Conservation (phyloP, 2,888 invertebrate genomes). For the Ellobium chinense region DNA sequence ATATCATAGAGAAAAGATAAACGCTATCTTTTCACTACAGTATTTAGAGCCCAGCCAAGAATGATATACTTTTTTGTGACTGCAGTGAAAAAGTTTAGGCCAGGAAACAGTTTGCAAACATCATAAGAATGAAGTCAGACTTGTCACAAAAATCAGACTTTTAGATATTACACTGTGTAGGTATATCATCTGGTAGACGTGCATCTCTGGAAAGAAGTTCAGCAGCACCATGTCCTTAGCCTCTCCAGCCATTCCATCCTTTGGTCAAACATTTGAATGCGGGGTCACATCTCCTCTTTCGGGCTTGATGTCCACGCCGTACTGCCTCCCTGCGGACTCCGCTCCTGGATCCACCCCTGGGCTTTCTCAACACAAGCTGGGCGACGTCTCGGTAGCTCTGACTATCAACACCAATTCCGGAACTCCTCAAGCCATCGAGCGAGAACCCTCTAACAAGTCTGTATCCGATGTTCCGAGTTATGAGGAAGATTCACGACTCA, state of each 20-base stretch:
- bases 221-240: too few relatives aligned
- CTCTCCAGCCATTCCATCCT: neutral
- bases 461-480: neutral
- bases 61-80: too few relatives aligned
- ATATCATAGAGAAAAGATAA: too few relatives aligned
- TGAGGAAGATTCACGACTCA: neutral
- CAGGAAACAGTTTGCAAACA: too few relatives aligned
- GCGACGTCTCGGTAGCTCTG: neutral
- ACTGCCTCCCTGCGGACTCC: neutral
- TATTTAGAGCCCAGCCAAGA: too few relatives aligned
- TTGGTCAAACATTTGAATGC: conserved; percentile 17
- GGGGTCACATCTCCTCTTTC: neutral
- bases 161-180: too few relatives aligned
- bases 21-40: too few relatives aligned
- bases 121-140: too few relatives aligned
- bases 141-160: too few relatives aligned
- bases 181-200: too few relatives aligned
- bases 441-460: neutral
- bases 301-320: neutral
- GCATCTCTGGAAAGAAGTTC: too few relatives aligned
- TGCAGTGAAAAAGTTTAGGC: too few relatives aligned
- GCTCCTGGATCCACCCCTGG: neutral
- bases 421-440: neutral
- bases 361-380: neutral
- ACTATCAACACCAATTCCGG: neutral